phyloP scores from a whole-genome alignment of 2,888 invertebrate species.

The Drosophila eohydei region DNA sequence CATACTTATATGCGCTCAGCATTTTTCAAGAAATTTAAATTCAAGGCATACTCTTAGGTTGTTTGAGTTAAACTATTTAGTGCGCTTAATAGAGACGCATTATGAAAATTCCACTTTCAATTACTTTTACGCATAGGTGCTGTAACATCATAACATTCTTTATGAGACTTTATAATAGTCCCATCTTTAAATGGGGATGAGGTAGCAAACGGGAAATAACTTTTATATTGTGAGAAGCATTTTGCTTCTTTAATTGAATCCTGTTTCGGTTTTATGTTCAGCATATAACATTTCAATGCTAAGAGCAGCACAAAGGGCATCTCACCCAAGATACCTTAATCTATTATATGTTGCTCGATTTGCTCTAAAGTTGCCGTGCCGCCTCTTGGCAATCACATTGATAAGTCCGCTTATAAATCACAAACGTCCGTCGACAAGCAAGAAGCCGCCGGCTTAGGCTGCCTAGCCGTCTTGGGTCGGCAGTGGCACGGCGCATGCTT shows the following conservation, averaged over 20 bases:
- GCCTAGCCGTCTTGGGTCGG: constrained; percentile 2
- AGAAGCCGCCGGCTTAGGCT: constrained; percentile 25
- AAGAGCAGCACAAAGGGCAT: constrained; percentile 41
- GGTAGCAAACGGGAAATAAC: constrained; percentile 11
- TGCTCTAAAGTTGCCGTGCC: constrained; percentile 41
- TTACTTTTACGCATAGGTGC: not conserved
- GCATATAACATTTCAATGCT: constrained; percentile 70
- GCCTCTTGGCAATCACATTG: constrained; percentile 58
- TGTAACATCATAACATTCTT: constrained; percentile 7
- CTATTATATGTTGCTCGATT: constrained; percentile 67
- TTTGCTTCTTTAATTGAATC: constrained; percentile 73
- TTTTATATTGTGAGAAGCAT: constrained; percentile 46
- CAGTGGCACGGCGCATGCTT: constrained; percentile 53
- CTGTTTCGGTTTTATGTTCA: constrained; percentile 53
- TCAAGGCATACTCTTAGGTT: constrained; percentile 51
- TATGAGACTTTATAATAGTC: constrained; percentile 20
- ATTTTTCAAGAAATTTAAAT: constrained; percentile 6
- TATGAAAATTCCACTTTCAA: not conserved
- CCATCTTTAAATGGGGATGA: constrained; percentile 5
- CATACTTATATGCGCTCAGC: constrained; percentile 51
- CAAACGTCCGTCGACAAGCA: constrained; percentile 47
- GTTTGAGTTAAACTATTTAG: not conserved
- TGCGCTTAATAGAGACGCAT: not conserved
- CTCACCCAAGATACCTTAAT: constrained; percentile 49
- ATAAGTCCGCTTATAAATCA: constrained; percentile 80